Evolutionary conservation across 1,140 invertebrate species (phyloP).

Genomic region (Apis cerana): DNA sequence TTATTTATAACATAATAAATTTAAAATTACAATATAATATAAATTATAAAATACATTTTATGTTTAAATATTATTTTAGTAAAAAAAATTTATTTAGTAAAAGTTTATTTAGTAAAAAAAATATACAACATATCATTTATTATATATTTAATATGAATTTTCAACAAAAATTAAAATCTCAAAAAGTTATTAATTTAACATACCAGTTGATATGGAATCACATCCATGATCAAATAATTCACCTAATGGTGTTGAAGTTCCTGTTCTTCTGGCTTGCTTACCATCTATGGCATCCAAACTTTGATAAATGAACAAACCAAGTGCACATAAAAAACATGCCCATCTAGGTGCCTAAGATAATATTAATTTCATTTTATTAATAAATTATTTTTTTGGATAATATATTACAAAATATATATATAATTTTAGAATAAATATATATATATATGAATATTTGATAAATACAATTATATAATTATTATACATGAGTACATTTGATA

Average conservation of each 20-base stretch:
- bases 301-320: conserved; percentile 99
- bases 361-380: background rate
- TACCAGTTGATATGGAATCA: conserved; percentile 95
- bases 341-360: conserved; percentile 90
- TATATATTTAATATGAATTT: background rate
- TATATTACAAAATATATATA: background rate
- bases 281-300: conserved; percentile 99
- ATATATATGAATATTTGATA: no score
- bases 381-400: background rate
- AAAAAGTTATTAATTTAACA: conserved; percentile 5
- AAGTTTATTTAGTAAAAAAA: background rate
- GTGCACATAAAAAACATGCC: conserved; percentile 94
- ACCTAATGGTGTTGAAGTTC: conserved; percentile 94
- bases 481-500: no score
- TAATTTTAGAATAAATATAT: background rate
- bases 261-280: conserved; percentile 98
- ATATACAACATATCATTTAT: background rate
- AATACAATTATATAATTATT: no score
- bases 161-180: background rate
- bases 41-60: background rate
- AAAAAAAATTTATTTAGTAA: background rate
- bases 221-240: conserved; percentile 99
- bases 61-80: background rate
- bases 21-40: background rate
- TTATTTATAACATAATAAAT: background rate